Conservation (phyloP, 2,113 vertebrate species). For the Chionomys nivalis region DNA sequence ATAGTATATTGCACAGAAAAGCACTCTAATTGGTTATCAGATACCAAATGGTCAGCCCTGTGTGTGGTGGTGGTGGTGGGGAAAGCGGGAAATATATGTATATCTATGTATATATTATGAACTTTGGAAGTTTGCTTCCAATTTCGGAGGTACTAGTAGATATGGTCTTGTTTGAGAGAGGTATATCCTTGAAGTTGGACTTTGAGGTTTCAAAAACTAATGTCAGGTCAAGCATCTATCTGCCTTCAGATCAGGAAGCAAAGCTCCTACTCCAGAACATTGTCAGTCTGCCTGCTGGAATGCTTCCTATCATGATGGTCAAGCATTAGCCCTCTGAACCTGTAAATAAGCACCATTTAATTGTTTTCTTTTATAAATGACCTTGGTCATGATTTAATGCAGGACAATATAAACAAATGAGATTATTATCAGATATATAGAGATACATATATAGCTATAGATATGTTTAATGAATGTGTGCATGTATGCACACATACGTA, state of each 20-base stretch:
- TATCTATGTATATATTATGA: neutral
- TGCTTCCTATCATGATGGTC: neutral
- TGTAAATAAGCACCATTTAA: neutral
- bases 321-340: neutral
- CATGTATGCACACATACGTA: too few species aligned
- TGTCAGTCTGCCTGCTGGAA: neutral
- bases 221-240: neutral
- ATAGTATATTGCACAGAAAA: neutral
- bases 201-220: neutral
- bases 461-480: neutral
- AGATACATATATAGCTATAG: too few species aligned
- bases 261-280: neutral
- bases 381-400: neutral
- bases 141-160: neutral
- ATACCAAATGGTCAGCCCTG: neutral
- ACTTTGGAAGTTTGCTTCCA: neutral
- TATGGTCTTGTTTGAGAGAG: too few species aligned
- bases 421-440: neutral
- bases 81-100: neutral
- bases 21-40: neutral
- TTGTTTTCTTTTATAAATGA: too few species aligned
- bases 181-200: too few species aligned
- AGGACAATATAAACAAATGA: neutral
- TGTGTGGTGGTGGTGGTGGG: neutral
- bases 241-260: neutral